Percentiles rank a stretch among this genome's conserved stretches.
These are phyloP conservation scores for Stenotaenia linearis DNA, from an alignment of 2,888 invertebrate species.

Conservation along the genomic window DNA sequence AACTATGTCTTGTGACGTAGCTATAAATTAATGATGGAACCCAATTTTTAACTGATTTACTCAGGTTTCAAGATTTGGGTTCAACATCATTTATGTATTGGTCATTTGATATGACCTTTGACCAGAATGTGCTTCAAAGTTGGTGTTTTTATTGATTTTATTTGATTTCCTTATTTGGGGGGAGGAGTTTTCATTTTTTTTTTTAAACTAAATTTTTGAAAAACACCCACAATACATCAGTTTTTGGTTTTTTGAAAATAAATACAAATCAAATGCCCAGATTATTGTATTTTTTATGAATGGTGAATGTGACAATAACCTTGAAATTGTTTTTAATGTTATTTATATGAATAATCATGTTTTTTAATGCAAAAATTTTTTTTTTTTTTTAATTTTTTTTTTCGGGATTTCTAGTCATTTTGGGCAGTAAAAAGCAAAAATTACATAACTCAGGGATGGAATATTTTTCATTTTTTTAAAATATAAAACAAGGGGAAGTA, in stretches of 20 bases:
- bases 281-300: background rate
- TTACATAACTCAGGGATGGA: background rate
- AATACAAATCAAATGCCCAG: background rate
- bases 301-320: too few relatives aligned
- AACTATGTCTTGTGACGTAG: constrained; percentile 9
- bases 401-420: background rate
- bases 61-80: background rate
- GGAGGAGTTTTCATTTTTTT: background rate
- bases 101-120: background rate
- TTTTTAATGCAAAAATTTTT: too few relatives aligned
- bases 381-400: background rate
- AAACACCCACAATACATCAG: background rate
- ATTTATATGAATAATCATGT: background rate
- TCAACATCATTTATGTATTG: background rate
- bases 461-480: background rate
- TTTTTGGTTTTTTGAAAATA: background rate
- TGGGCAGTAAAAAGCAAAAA: background rate
- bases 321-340: background rate
- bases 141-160: background rate
- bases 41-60: background rate
- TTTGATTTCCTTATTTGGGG: background rate
- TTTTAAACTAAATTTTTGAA: too few relatives aligned
- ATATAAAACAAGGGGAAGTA: background rate
- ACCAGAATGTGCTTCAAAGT: background rate
- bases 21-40: background rate